Evolutionary conservation across 2,888 invertebrate species (phyloP).

Genomic region (Ochropleura plecta): DNA sequence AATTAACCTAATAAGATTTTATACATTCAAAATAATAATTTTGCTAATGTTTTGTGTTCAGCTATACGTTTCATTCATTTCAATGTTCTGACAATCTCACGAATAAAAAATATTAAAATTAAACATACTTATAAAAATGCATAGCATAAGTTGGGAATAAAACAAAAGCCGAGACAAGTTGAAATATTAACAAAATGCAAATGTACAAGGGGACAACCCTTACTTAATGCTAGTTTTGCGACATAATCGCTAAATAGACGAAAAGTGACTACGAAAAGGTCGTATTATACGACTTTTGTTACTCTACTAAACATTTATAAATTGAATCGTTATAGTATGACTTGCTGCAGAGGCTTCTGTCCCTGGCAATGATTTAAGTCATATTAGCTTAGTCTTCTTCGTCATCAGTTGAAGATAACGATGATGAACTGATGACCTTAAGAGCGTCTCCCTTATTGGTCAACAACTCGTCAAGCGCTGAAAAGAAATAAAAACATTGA

Average conservation of each 20-base stretch:
- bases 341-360: background rate
- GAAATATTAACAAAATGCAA: background rate
- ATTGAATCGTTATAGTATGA: background rate
- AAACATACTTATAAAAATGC: background rate
- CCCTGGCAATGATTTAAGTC: background rate
- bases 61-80: background rate
- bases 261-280: background rate
- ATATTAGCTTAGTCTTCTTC: background rate
- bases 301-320: background rate
- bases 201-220: too few species aligned
- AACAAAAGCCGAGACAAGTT: too few species aligned
- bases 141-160: background rate
- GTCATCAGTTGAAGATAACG: background rate
- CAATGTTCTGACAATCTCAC: background rate
- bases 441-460: too few species aligned
- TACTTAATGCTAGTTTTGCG: background rate
- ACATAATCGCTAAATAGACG: background rate
- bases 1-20: background rate
- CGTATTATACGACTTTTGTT: background rate
- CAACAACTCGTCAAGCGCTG: too few species aligned
- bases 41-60: background rate
- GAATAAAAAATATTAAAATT: background rate
- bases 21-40: background rate
- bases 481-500: too few species aligned
- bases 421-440: too few species aligned